A percentile compares a stretch with the other conserved stretches of the same genome.
phyloP scores from a whole-genome alignment of 2,113 vertebrate genomes.

The Heterocephalus glaber region DNA sequence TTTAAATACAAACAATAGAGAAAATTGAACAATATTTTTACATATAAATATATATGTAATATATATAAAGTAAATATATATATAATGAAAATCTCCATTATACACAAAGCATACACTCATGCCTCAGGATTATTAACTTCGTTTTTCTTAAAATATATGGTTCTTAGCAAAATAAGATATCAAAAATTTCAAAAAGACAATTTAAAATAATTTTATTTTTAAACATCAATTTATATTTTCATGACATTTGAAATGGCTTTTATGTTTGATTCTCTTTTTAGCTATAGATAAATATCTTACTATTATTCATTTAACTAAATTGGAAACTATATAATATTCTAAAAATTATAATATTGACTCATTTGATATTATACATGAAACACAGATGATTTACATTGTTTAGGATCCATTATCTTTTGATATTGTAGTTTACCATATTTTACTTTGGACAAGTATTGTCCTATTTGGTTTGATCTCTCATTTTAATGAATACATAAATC shows the following conservation, averaged over 20 bases:
- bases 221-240: not conserved
- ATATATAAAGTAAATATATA: no score
- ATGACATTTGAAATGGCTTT: not conserved
- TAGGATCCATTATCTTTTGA: not conserved
- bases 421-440: constrained; percentile 22
- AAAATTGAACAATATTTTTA: not conserved
- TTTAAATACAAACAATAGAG: not conserved
- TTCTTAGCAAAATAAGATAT: not conserved
- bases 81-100: not conserved
- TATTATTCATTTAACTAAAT: not conserved
- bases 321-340: not conserved
- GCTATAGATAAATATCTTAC: not conserved
- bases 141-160: not conserved
- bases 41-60: not conserved
- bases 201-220: not conserved
- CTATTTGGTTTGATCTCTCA: not conserved
- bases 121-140: not conserved
- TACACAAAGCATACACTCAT: not conserved
- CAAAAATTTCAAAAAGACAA: not conserved
- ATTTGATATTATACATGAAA: not conserved
- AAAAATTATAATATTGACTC: not conserved
- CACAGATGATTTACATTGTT: not conserved
- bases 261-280: not conserved
- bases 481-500: constrained; percentile 42
- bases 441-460: constrained; percentile 17